These are phyloP conservation scores for Gymnodraco acuticeps DNA, from an alignment of 2,797 vertebrate genomes.

Conservation along the genomic window DNA sequence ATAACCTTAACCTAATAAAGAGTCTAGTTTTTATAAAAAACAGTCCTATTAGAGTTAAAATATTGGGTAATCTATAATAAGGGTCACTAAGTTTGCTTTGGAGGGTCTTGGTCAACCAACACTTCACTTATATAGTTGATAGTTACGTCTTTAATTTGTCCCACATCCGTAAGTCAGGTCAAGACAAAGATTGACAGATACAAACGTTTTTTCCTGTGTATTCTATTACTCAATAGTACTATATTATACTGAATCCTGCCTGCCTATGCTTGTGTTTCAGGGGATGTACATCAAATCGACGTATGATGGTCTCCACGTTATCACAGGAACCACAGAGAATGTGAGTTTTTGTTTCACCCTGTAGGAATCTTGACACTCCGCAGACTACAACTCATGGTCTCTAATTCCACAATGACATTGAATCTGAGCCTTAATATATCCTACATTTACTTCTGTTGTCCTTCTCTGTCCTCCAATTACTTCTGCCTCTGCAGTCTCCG, in stretches of 20 bases:
- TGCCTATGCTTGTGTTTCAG: slow-evolving; percentile 62
- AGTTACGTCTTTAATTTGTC: not conserved
- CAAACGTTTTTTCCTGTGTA: not conserved
- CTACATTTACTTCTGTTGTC: slow-evolving; percentile 1
- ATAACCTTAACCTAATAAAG: not conserved
- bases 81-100: not conserved
- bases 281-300: slow-evolving; percentile 89
- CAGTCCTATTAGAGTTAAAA: not conserved
- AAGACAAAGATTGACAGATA: not conserved
- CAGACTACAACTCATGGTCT: not conserved
- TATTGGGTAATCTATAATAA: not conserved
- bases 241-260: slow-evolving; percentile 10
- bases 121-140: not conserved
- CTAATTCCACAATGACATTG: not conserved
- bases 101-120: not conserved
- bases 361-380: not conserved
- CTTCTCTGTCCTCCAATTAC: slow-evolving; percentile 23
- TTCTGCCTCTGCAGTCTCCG: slow-evolving; percentile 78
- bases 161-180: not conserved
- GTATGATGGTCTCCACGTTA: slow-evolving; percentile 87
- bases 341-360: slow-evolving; percentile 70
- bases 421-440: not conserved
- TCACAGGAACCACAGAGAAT: slow-evolving; percentile 87
- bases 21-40: not conserved
- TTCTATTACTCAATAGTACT: not conserved